Percentiles rank a stretch among this genome's conserved stretches.
phyloP scores from a whole-genome alignment of 2,113 vertebrate species.

The Mus spicilegus region DNA sequence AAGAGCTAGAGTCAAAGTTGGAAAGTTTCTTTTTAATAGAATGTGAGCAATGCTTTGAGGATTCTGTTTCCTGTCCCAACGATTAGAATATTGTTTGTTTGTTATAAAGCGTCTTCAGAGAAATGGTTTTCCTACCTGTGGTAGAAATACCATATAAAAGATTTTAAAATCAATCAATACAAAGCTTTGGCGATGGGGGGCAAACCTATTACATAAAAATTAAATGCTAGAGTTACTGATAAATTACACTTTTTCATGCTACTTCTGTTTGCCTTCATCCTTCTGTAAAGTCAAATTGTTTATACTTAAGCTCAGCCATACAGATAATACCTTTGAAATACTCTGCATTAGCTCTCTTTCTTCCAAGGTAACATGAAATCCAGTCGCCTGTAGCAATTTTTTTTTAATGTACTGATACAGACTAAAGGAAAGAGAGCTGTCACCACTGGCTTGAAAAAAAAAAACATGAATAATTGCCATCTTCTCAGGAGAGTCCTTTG shows the following conservation, averaged over 20 bases:
- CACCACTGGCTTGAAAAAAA: constrained; percentile 30
- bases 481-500: constrained; percentile 75
- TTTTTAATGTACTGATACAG: neutral
- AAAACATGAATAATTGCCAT: constrained; percentile 73
- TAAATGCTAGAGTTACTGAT: neutral
- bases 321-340: neutral
- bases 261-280: neutral
- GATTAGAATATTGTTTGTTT: neutral
- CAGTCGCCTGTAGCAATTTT: neutral
- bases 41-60: neutral
- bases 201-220: constrained; percentile 14
- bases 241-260: neutral
- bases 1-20: neutral
- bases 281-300: constrained; percentile 42
- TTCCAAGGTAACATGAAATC: neutral
- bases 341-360: neutral
- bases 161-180: constrained; percentile 1
- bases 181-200: neutral
- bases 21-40: constrained; percentile 40
- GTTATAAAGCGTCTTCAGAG: neutral
- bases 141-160: neutral
- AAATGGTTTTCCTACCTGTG: neutral
- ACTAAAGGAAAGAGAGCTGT: constrained; percentile 47
- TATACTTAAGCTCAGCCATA: neutral
- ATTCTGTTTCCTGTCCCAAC: neutral